Base-by-base conservation (phyloP, 1,140 invertebrate genomes). In the Aethina tumida region DNA sequence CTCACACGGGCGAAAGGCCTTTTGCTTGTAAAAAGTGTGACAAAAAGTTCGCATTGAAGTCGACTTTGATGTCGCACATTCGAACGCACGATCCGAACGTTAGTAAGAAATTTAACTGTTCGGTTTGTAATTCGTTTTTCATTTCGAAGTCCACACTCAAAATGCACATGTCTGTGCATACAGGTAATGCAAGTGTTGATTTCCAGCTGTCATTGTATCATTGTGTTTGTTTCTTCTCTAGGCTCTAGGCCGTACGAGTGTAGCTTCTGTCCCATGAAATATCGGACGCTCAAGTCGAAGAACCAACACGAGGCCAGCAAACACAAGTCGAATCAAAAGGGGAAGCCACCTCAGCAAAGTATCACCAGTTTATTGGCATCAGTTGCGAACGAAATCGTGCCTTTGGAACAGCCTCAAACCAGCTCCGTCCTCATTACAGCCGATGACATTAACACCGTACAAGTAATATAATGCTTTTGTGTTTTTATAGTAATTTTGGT, bases 1-100 rank as follows among this genome's bases (percentile, higher is more conserved):
- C 72, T 3, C 79, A 82, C 45, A 81, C 77, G 0, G 77, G 78
- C 3, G 75, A 80, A 51, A 70, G 74, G 41, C 79, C 81, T 0
- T 84, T 71, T 52, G 62, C 64, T 5, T 84, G 81, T 49, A 55
- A 69, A 14, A 59, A 67, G 38, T 84, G 81, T 55, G 58, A 58
- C 7, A 81, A 79, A 55, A 68, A 64, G 22, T 84, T 84, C 45
- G 67, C 76, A 5, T 71, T 81, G 4, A 80, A 80, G 50, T 74
- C 73, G n/a, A 79, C 78, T 0, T 54, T 79, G 4, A 68, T 72
- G 43, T 67, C 66, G 32, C 78, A 79, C 52, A 61, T 67, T 39
- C 68, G 66, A 51, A 71, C 67, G 25, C 84, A 83, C 52, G 73
- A 51, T 51, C 50, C 60, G 30, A 31, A 38, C 2, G 63, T 55